A percentile compares a stretch with the other conserved stretches of the same genome.
Evolutionary conservation across 2,888 invertebrate genomes (phyloP).

Genomic region (Gymnosoma rotundatum): DNA sequence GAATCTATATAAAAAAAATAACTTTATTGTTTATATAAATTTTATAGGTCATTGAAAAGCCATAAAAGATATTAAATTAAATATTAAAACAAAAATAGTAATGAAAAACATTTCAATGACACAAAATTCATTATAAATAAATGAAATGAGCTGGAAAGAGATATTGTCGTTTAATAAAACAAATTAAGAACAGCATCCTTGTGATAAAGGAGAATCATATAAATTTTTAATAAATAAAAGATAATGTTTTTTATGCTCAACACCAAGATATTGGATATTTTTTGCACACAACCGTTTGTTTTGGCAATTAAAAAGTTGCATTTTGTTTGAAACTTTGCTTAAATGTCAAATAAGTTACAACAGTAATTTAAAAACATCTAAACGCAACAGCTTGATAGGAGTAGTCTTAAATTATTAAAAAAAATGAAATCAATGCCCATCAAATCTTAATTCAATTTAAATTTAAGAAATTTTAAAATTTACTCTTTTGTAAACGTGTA

Average conservation of each 20-base stretch:
- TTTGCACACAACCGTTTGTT: too few relatives aligned
- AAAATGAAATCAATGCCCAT: too few relatives aligned
- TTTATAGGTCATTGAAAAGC: constrained; percentile 69
- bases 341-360: too few relatives aligned
- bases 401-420: too few relatives aligned
- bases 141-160: constrained; percentile 40
- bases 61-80: constrained; percentile 67
- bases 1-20: constrained; percentile 57
- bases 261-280: too few relatives aligned
- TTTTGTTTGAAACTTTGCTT: too few relatives aligned
- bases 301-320: too few relatives aligned
- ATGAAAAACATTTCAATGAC: constrained; percentile 12
- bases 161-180: constrained; percentile 36
- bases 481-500: too few relatives aligned
- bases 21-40: constrained; percentile 45
- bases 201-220: constrained; percentile 2
- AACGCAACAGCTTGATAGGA: too few relatives aligned
- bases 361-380: too few relatives aligned
- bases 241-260: background rate
- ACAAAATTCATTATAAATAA: constrained; percentile 31
- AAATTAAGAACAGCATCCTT: constrained; percentile 3
- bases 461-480: too few relatives aligned
- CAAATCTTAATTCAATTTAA: too few relatives aligned
- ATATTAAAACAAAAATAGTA: constrained; percentile 54
- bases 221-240: background rate